A percentile compares a stretch with the other conserved stretches of the same genome.
These are phyloP conservation scores for Reticulitermes speratus DNA, from an alignment of 1,140 invertebrate species.

Conservation along the genomic window DNA sequence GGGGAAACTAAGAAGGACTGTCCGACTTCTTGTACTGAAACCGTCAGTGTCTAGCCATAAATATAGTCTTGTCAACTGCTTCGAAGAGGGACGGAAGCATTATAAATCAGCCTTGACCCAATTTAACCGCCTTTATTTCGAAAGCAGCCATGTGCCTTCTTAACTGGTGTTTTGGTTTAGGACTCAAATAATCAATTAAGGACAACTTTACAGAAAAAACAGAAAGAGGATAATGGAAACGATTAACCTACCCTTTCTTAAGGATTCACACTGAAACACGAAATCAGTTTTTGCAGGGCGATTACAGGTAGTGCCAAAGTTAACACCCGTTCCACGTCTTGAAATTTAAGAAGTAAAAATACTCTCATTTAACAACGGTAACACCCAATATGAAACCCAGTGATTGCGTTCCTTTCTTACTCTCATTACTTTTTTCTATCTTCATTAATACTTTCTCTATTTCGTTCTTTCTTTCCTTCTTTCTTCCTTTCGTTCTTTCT, in stretches of 20 bases:
- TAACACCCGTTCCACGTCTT: background rate
- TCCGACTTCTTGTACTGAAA: background rate
- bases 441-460: no score
- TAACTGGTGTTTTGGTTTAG: background rate
- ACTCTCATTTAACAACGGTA: no score
- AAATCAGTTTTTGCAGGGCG: background rate
- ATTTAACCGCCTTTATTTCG: background rate
- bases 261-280: background rate
- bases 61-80: background rate
- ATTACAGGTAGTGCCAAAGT: background rate
- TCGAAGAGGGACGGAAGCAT: background rate
- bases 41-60: background rate
- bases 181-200: background rate
- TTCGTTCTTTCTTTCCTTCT: no score
- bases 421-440: no score
- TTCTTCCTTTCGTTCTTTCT: no score
- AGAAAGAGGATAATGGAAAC: background rate
- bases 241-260: background rate
- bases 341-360: no score
- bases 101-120: constrained; percentile 18
- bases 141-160: background rate
- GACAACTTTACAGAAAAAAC: background rate
- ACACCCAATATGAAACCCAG: no score
- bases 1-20: background rate
- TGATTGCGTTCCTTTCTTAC: no score